Evolutionary conservation across 2,888 invertebrate species (phyloP), one percentile per base, ranked within the genome.

Genomic region (Erebia palarica): DNA sequence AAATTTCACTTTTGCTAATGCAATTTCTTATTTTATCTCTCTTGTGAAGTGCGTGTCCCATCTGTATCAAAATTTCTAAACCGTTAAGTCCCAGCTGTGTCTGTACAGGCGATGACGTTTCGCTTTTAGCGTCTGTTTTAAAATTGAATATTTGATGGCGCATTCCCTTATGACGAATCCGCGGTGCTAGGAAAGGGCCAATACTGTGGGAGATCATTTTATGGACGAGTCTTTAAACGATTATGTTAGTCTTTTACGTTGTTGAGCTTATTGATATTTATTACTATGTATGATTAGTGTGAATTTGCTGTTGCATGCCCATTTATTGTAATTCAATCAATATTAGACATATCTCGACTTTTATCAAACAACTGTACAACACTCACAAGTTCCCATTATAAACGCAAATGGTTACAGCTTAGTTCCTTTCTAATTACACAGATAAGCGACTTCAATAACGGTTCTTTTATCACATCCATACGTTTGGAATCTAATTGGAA

Each of bases 121-220:
- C 89, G 93, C 93, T 92, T 91, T 93, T 93, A 93, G 93, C 92
- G 91, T 87, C 84, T 90, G 90, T 92, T 93, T 93, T 93, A 93
- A 93, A 93, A 92, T 93, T 93, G 92, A 93, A 93, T 93, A 93
- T 93, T 93, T 93, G 92, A 93, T 93, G 92, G 84, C 86, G 84
- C 86, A 84, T 90, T 91, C 92, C 90, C 91, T 90, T 86, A 90
- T 90, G 90, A 91, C 89, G 89, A 92, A 90, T 92, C 85, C 87
- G 82, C 84, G 84, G 84, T 82, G 86, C 86, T 84, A 82, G 82
- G 82, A 80, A 84, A 87, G 84, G 84, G 85, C 87, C 86, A 80
- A 87, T 86, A 87, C 81, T 79, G 86, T 77, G 84, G 83, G 79
- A 83, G 88, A 89, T 90, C 85, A 91, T 91, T 89, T 91, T 92